Base-by-base conservation (phyloP, 1,140 invertebrate species). In the Whitmania pigra region DNA sequence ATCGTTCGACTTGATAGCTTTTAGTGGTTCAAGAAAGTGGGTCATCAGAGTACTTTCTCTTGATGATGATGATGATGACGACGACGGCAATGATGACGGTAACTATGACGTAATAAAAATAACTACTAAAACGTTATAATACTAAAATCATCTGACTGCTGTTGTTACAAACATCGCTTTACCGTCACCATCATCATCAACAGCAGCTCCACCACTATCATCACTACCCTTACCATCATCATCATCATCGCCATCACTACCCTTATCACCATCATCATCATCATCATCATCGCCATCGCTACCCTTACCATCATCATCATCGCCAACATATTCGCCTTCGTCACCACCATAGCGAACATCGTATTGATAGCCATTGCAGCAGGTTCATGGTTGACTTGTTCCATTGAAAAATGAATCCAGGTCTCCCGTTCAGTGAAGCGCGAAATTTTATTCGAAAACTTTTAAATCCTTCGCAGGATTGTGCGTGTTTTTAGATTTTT, bases 21-120 rank as follows among this genome's bases (percentile, higher is more conserved):
- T 43, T 43, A 43, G 40, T 43, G 40, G 40, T 43, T 43, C 40
- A 43, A 43, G 40, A 43, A 43, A 43, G 40, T 6, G 40, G 40
- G 40, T 43, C 40, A 43, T 43, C 40, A 43, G 40, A 43, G 5
- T 43, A 13, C 40, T 43, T 13, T 13, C 13, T 43, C 40, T 43
- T 43, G 40, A 17, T 60, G 57, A 60, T 60, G 57, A 60, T 60
- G 57, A 60, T 60, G 57, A 60, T 60, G 57, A 60, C 17, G 57
- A 60, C 17, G 57, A 60, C 17, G 57, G 17, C 17, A 17, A 60
- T 60, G 57, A 60, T 17, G 57, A 60, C 27, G 57, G 17, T 60
- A 4, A 60, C 40, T 5, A 43, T 13, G 68, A 73, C 25, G 40
- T 43, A 13, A 43, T 43, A 43, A 43, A 43, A 43, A n/a, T n/a